A percentile compares a stretch with the other conserved stretches of the same genome.
phyloP scores from a whole-genome alignment of 1,140 invertebrate species.

The Stenopsyche tienmushanensis region DNA sequence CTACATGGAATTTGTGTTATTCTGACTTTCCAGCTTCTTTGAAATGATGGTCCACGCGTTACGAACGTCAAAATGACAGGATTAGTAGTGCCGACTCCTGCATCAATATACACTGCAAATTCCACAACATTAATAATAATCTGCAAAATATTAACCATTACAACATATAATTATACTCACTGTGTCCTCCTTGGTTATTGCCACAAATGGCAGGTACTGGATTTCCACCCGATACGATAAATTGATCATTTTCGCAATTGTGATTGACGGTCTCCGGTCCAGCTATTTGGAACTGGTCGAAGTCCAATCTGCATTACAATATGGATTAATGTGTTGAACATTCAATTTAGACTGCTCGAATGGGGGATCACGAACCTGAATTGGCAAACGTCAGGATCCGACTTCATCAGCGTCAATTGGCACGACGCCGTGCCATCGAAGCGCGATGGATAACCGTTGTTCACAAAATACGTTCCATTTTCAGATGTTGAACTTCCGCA shows the following conservation, averaged over 20 bases:
- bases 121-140: neutral
- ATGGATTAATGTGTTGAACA: constrained; percentile 16
- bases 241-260: constrained; percentile 80
- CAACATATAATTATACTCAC: constrained; percentile 57
- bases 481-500: constrained; percentile 74
- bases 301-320: constrained; percentile 66
- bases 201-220: constrained; percentile 81
- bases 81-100: constrained; percentile 70
- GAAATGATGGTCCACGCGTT: constrained; percentile 71
- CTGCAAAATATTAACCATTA: neutral
- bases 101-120: constrained; percentile 77
- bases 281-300: constrained; percentile 69
- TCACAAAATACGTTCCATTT: constrained; percentile 84
- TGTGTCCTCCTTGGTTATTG: constrained; percentile 78
- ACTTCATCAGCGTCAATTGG: constrained; percentile 77
- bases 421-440: constrained; percentile 79
- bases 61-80: constrained; percentile 77
- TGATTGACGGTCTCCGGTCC: constrained; percentile 75
- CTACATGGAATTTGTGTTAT: constrained; percentile 76
- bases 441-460: constrained; percentile 71
- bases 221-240: constrained; percentile 80
- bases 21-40: constrained; percentile 79
- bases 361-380: no score
- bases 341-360: no score
- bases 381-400: constrained; percentile 76